A percentile compares a stretch with the other conserved stretches of the same genome.
Evolutionary conservation across 1,140 invertebrate species (phyloP).

Genomic region (Drosophila sturtevanti): DNA sequence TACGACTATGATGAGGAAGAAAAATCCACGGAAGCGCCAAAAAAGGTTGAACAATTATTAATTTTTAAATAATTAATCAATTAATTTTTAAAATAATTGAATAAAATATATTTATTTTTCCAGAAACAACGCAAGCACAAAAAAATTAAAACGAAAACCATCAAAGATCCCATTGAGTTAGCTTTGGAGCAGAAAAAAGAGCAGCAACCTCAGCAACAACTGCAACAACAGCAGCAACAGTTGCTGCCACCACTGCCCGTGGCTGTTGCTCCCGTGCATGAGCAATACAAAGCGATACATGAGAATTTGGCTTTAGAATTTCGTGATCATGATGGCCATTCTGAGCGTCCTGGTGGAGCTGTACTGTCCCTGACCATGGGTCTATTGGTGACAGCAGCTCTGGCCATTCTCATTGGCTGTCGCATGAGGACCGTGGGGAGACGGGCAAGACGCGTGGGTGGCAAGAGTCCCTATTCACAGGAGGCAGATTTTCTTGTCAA

Average conservation of each 20-base stretch:
- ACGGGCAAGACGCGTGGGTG: slow-evolving; percentile 87
- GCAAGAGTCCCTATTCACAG: slow-evolving; percentile 93
- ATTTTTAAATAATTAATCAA: neutral
- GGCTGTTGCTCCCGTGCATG: slow-evolving; percentile 65
- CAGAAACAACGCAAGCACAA: slow-evolving; percentile 78
- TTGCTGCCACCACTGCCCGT: slow-evolving; percentile 44
- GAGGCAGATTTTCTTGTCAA: slow-evolving; percentile 98
- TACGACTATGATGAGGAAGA: slow-evolving; percentile 81
- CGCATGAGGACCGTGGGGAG: slow-evolving; percentile 89
- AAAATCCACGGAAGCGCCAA: slow-evolving; percentile 78
- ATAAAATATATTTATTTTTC: neutral
- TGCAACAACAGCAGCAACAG: slow-evolving; percentile 48
- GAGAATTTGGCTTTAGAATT: slow-evolving; percentile 77
- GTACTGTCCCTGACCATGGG: slow-evolving; percentile 91
- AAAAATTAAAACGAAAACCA: slow-evolving; percentile 58
- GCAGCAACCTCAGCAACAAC: slow-evolving; percentile 65
- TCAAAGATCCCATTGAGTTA: slow-evolving; percentile 70
- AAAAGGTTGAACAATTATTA: slow-evolving; percentile 50
- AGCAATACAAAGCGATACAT: slow-evolving; percentile 79
- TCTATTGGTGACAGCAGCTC: slow-evolving; percentile 85
- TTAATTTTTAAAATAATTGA: neutral
- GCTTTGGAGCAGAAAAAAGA: slow-evolving; percentile 75
- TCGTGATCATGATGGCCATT: slow-evolving; percentile 85
- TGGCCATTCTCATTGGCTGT: slow-evolving; percentile 91
- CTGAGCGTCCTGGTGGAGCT: slow-evolving; percentile 89